Conservation (phyloP, 2,113 vertebrate species). For the Xiphophorus couchianus region DNA sequence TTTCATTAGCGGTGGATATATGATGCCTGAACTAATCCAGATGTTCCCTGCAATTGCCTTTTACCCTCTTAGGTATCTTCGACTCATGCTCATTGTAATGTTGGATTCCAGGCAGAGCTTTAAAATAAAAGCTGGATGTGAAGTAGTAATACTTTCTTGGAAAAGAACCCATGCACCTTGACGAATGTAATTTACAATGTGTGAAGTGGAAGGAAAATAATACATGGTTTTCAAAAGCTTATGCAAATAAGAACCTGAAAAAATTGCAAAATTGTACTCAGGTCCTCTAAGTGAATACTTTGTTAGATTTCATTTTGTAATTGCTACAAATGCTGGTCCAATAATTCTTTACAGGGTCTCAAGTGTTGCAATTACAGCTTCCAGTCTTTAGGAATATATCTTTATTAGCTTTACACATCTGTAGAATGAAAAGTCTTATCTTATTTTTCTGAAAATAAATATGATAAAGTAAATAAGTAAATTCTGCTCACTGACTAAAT, state of each 20-base stretch:
- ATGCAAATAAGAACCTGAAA: neutral
- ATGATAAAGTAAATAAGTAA: neutral
- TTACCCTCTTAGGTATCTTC: conserved; percentile 57
- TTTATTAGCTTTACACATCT: too few species aligned
- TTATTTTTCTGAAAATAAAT: too few species aligned
- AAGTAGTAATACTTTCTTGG: neutral
- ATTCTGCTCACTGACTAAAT: neutral
- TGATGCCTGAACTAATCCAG: conserved; percentile 65
- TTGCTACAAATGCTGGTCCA: neutral
- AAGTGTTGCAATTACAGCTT: too few species aligned
- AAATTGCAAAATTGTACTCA: neutral
- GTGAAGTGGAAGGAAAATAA: neutral
- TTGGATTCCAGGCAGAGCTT: conserved; percentile 41
- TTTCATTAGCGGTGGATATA: conserved; percentile 75
- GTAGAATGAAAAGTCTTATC: too few species aligned
- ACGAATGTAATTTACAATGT: neutral
- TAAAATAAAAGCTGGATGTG: conserved; percentile 39
- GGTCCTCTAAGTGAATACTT: neutral
- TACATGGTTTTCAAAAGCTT: neutral
- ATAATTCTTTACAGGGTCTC: neutral
- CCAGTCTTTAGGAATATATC: too few species aligned
- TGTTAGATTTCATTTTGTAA: neutral
- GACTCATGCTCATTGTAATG: conserved; percentile 48
- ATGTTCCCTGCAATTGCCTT: conserved; percentile 73
- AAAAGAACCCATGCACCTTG: neutral